Conservation (phyloP, 2,797 vertebrate genomes). For the Numenius phaeopus region DNA sequence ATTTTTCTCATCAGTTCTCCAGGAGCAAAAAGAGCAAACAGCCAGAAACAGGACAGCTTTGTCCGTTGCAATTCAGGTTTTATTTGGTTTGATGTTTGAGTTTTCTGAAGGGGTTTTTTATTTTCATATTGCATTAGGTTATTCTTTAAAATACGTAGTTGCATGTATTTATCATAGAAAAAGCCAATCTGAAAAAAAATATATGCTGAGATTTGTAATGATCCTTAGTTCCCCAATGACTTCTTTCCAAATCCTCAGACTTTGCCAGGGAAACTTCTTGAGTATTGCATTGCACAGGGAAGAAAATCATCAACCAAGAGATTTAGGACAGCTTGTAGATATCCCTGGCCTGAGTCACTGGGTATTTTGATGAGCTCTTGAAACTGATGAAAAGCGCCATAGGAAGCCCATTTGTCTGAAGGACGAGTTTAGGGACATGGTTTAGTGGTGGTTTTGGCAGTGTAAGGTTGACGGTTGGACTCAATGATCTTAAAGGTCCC, state of each 20-base stretch:
- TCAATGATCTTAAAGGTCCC: neutral
- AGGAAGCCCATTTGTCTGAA: neutral
- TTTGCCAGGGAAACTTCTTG: neutral
- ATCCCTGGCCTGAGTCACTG: neutral
- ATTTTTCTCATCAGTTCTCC: neutral
- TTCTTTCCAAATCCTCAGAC: neutral
- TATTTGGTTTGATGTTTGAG: neutral
- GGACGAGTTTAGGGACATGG: neutral
- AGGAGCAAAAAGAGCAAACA: neutral
- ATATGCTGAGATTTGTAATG: neutral
- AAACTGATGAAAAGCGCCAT: neutral
- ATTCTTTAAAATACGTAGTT: neutral
- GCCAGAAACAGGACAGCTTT: neutral
- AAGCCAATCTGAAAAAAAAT: neutral
- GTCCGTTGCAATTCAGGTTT: neutral
- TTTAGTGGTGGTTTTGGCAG: neutral
- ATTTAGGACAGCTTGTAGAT: neutral
- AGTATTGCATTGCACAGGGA: neutral
- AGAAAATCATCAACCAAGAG: neutral
- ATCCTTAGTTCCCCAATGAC: neutral
- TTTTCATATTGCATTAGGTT: neutral
- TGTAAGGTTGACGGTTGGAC: neutral
- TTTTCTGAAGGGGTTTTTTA: neutral
- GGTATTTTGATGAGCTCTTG: neutral
- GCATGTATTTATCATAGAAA: neutral